These are phyloP conservation scores for Aphrocallistes beatrix DNA, from an alignment of 37 sponge, comb jelly and placozoan genomes.

Conservation along the genomic window DNA sequence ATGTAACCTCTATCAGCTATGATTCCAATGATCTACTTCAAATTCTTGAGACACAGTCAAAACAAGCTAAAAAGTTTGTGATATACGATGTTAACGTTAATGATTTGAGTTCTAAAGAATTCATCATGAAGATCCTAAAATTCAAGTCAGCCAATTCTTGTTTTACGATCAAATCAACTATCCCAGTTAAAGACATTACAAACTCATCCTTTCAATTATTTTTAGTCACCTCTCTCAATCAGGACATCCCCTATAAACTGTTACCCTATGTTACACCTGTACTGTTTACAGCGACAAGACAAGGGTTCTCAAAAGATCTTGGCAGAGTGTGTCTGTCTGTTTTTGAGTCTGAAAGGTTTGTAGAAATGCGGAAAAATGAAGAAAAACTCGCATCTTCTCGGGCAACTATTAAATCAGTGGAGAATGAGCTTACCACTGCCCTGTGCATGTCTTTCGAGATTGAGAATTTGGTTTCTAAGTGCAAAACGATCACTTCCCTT, in stretches of 20 bases:
- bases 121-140: background rate
- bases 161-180: background rate
- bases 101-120: background rate
- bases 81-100: background rate
- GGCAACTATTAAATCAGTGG: background rate
- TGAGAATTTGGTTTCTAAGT: background rate
- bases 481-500: constrained; percentile 17
- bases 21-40: background rate
- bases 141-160: background rate
- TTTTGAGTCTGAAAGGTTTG: background rate
- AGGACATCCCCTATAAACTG: background rate
- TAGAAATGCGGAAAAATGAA: background rate
- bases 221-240: background rate
- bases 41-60: background rate
- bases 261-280: background rate
- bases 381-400: background rate
- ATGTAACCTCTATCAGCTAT: background rate
- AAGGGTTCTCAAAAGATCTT: background rate
- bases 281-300: background rate
- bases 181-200: background rate
- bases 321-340: background rate
- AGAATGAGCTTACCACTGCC: background rate
- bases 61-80: background rate
- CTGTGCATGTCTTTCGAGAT: background rate
- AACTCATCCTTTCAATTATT: background rate